Evolutionary conservation across 1,140 invertebrate genomes (phyloP).

Genomic region (Formica exsecta): DNA sequence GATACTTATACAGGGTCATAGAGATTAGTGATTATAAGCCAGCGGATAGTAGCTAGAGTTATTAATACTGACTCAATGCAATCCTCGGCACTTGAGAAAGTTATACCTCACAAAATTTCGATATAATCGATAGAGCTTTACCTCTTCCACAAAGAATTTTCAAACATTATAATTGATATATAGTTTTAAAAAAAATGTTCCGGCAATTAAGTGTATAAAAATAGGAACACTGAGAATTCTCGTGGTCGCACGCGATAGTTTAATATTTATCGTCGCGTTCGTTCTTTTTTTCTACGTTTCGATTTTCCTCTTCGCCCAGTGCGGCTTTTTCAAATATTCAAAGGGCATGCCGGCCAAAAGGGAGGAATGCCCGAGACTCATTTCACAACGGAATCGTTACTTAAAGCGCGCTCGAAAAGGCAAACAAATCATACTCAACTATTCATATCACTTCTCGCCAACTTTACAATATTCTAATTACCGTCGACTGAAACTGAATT

Average conservation of each 20-base stretch:
- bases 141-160: background rate
- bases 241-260: background rate
- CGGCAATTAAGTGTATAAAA: background rate
- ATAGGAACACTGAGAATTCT: background rate
- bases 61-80: constrained; percentile 62
- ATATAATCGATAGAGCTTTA: constrained; percentile 49
- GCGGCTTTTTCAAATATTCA: constrained; percentile 48
- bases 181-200: background rate
- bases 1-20: constrained; percentile 64
- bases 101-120: constrained; percentile 12
- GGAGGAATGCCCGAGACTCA: background rate
- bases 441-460: constrained; percentile 65
- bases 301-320: background rate
- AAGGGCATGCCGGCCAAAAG: constrained; percentile 29
- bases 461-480: constrained; percentile 67
- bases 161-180: background rate
- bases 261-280: constrained; percentile 11
- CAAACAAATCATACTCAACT: constrained; percentile 57
- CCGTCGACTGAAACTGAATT: constrained; percentile 63
- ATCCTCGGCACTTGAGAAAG: constrained; percentile 19
- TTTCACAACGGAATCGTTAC: constrained; percentile 50
- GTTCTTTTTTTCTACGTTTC: background rate
- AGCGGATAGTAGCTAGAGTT: constrained; percentile 38
- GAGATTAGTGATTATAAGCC: constrained; percentile 69
- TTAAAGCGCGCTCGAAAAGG: constrained; percentile 47